Evolutionary conservation across 1,140 invertebrate genomes (phyloP).

Genomic region (Drosophila leontia): DNA sequence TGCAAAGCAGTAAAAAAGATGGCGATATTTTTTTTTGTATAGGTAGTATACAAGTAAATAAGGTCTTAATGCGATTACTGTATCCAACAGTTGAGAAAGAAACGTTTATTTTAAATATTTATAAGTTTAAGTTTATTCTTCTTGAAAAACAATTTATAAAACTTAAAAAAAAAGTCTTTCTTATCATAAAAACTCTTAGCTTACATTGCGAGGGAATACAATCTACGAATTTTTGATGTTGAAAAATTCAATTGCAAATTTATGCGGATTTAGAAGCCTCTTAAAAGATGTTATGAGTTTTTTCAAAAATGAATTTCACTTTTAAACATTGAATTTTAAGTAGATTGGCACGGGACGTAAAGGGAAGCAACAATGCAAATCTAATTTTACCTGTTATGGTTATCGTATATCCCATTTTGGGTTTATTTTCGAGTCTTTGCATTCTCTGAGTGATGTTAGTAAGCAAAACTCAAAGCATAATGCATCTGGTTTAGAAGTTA

Average conservation of each 20-base stretch:
- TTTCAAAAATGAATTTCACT: not conserved
- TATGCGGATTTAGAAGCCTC: not conserved
- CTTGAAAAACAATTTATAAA: not conserved
- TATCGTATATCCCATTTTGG: too few species aligned
- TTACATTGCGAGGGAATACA: not conserved
- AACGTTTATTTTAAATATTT: not conserved
- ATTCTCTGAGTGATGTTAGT: too few species aligned
- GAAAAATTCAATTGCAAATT: too few species aligned
- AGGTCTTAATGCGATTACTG: not conserved
- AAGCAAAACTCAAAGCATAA: too few species aligned
- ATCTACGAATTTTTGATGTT: not conserved
- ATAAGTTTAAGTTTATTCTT: not conserved
- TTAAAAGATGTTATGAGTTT: not conserved
- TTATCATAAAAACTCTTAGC: not conserved
- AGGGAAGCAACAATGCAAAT: too few species aligned
- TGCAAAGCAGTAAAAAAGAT: not conserved
- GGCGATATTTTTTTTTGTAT: not conserved
- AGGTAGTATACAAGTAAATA: not conserved
- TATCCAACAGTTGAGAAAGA: too few species aligned
- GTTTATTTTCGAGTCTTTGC: too few species aligned
- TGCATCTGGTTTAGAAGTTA: too few species aligned
- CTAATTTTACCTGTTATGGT: too few species aligned
- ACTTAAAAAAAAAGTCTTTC: not conserved
- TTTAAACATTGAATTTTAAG: too few species aligned
- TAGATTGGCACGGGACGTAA: too few species aligned